Conservation (phyloP, 2,797 vertebrate species). For the Phyllotis vaccarum region DNA sequence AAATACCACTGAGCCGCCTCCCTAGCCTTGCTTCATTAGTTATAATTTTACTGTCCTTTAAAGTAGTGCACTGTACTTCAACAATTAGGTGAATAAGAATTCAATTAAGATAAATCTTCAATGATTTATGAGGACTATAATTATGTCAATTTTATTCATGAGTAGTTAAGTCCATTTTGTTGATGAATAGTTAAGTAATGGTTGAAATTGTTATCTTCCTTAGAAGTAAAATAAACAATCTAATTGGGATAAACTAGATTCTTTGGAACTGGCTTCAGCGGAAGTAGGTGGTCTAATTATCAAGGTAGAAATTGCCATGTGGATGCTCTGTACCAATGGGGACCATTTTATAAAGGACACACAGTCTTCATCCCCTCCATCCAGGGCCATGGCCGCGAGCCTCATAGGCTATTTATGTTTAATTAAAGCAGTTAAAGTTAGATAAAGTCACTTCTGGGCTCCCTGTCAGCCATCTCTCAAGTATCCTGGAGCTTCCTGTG, state of each 20-base stretch:
- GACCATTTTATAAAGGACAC: background rate
- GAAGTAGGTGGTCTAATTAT: background rate
- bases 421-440: background rate
- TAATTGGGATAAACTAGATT: constrained; percentile 11
- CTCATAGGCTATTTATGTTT: background rate
- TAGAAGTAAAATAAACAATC: background rate
- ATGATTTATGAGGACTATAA: background rate
- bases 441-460: background rate
- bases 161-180: background rate
- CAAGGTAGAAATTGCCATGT: background rate
- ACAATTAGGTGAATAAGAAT: constrained; percentile 11
- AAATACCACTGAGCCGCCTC: background rate
- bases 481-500: rapidly evolving
- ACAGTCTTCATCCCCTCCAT: background rate
- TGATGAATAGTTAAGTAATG: constrained; percentile 27
- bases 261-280: background rate
- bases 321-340: background rate
- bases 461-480: background rate
- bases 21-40: background rate
- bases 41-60: background rate
- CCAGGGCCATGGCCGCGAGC: background rate
- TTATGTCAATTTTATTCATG: constrained; percentile 11
- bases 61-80: background rate
- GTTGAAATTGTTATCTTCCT: background rate
- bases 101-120: background rate